phyloP scores from a whole-genome alignment of 2,888 invertebrate genomes.

The Drosophila koepferae region DNA sequence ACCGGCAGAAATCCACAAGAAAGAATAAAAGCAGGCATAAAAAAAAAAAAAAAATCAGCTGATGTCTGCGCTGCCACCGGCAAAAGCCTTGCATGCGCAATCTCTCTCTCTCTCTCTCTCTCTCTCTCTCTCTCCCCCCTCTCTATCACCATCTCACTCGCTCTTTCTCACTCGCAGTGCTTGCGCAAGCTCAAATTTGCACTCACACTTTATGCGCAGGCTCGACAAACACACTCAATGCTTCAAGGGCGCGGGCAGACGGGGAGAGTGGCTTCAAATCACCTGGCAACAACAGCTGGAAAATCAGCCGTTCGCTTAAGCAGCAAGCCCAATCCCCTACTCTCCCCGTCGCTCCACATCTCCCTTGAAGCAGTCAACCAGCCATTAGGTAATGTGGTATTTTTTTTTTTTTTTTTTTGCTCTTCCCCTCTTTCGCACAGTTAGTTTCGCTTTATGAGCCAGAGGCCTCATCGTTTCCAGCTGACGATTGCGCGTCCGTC shows the following conservation, averaged over 20 bases:
- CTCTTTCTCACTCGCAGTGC: constrained; percentile 15
- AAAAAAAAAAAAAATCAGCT: constrained; percentile 71
- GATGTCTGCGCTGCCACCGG: constrained; percentile 62
- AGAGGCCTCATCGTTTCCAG: constrained; percentile 62
- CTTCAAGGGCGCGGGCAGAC: constrained; percentile 44
- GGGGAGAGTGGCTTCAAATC: constrained; percentile 54
- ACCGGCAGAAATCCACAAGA: constrained; percentile 44
- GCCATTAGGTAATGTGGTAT: constrained; percentile 57
- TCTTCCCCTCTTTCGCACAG: background rate
- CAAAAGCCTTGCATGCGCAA: constrained; percentile 39
- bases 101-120: constrained; percentile 14
- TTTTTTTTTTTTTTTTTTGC: constrained; percentile 12
- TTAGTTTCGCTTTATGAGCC: constrained; percentile 48
- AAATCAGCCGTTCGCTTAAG: constrained; percentile 81
- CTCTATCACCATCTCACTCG: too few species aligned
- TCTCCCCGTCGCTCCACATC: background rate
- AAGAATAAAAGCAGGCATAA: constrained; percentile 20
- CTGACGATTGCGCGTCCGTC: constrained; percentile 56
- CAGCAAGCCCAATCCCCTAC: background rate
- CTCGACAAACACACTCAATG: constrained; percentile 58
- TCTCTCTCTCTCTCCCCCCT: constrained; percentile 1
- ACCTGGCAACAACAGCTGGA: constrained; percentile 84
- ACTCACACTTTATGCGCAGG: constrained; percentile 63
- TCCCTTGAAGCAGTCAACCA: constrained; percentile 14
- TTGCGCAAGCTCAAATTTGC: constrained; percentile 46